Evolutionary conservation across 2,113 vertebrate genomes (phyloP).

Genomic region (Microcebus griseorufus): DNA sequence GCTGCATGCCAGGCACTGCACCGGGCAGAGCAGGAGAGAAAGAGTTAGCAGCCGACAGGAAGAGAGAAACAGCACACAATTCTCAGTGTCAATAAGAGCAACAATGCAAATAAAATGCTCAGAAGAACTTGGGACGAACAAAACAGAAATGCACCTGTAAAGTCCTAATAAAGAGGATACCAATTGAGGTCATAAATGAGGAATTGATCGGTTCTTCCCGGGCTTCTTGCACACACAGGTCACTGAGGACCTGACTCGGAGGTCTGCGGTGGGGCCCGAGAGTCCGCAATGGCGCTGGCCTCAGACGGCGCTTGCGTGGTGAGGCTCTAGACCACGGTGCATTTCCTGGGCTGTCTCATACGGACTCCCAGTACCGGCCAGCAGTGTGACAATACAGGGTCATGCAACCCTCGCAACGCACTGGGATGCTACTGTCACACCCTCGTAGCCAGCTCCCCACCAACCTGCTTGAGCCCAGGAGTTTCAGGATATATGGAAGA

Average conservation of each 20-base stretch:
- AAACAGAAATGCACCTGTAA: background rate
- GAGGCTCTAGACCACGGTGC: background rate
- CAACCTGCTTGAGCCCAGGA: background rate
- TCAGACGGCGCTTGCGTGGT: background rate
- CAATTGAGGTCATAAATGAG: background rate
- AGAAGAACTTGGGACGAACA: background rate
- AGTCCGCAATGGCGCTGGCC: accelerated
- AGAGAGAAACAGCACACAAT: background rate
- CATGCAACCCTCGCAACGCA: background rate
- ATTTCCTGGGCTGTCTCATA: background rate
- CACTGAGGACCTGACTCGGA: background rate
- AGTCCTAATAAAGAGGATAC: background rate
- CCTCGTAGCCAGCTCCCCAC: background rate
- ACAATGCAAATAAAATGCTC: background rate
- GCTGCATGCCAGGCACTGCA: background rate
- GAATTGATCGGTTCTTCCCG: background rate
- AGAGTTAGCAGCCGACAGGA: background rate
- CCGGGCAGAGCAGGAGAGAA: background rate
- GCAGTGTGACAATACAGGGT: accelerated
- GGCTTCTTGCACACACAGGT: too few relatives aligned
- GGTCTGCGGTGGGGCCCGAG: background rate
- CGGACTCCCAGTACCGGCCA: background rate
- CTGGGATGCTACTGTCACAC: accelerated
- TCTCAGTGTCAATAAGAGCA: background rate
- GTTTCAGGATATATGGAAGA: background rate